Conservation (phyloP, 2,888 invertebrate species). For the Netelia melanura region DNA sequence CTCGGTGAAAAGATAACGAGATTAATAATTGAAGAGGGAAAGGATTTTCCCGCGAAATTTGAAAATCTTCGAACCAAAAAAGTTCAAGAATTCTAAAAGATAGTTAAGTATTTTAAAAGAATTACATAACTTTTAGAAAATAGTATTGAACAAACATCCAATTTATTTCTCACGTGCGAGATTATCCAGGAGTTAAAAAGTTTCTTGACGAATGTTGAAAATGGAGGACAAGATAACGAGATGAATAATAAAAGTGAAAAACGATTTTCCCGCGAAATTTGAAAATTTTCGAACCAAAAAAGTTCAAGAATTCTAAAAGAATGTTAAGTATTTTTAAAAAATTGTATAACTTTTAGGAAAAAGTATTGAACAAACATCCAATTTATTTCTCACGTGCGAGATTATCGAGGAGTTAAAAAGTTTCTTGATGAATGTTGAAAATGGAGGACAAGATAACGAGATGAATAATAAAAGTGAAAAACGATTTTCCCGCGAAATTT, state of each 20-base stretch:
- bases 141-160: too few relatives aligned
- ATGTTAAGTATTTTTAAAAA: background rate
- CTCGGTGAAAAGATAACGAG: constrained; percentile 5
- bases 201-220: background rate
- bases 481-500: background rate
- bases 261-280: too few relatives aligned
- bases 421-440: background rate
- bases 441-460: background rate
- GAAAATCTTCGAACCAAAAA: too few relatives aligned
- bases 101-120: background rate
- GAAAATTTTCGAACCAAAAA: too few relatives aligned
- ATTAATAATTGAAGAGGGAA: constrained; percentile 35
- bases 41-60: background rate
- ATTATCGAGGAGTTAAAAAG: background rate
- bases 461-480: constrained; percentile 33
- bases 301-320: background rate
- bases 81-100: background rate
- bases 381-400: background rate
- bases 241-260: constrained; percentile 32
- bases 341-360: background rate
- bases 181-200: background rate
- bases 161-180: background rate
- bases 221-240: background rate
- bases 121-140: background rate
- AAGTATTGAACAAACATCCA: too few relatives aligned